Conservation (phyloP, 2,113 vertebrate species). For the Larimichthys crocea region DNA sequence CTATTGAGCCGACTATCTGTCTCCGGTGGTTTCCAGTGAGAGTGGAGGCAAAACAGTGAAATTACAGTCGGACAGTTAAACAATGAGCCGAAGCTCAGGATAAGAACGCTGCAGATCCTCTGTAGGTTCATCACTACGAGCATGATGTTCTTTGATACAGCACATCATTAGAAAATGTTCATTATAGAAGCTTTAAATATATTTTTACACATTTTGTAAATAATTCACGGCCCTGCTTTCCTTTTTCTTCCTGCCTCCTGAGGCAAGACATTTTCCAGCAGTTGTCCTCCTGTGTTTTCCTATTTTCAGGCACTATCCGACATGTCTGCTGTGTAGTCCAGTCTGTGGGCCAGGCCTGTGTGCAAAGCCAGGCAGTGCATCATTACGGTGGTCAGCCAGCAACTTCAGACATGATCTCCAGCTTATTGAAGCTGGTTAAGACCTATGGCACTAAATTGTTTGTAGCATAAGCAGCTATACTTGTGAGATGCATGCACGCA, state of each 20-base stretch:
- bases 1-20: not conserved
- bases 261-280: not conserved
- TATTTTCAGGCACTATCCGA: conserved; percentile 1
- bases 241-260: not conserved
- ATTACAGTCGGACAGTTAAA: not conserved
- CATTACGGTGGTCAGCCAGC: conserved; percentile 45
- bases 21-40: not conserved
- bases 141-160: not conserved
- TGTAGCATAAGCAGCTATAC: conserved; percentile 38
- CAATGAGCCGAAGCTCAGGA: not conserved
- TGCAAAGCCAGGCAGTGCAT: not conserved
- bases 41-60: not conserved
- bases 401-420: conserved; percentile 68
- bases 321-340: not conserved
- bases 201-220: not conserved
- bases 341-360: conserved; percentile 8
- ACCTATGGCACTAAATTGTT: conserved; percentile 52
- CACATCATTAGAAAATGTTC: not conserved
- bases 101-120: not conserved
- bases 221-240: not conserved
- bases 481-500: conserved; percentile 27
- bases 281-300: not conserved
- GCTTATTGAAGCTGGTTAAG: conserved; percentile 76
- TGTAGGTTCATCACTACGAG: not conserved
- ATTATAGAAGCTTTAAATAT: not conserved